phyloP scores from a whole-genome alignment of 1,140 invertebrate species.

The Cherax destructor region DNA sequence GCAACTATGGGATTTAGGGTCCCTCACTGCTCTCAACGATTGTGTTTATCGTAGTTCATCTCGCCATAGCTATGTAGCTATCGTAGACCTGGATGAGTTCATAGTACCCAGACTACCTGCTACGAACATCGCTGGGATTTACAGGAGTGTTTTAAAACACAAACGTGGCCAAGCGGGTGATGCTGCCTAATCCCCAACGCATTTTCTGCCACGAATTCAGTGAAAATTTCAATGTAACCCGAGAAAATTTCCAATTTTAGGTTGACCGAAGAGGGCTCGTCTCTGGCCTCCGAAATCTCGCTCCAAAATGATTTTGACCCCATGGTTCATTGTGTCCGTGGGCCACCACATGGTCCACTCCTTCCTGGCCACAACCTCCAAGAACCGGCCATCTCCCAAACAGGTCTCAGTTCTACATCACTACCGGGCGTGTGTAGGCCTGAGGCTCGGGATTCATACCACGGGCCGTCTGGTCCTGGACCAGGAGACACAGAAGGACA shows the following conservation, averaged over 20 bases:
- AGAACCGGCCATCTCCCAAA: constrained; percentile 48
- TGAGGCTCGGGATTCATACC: constrained; percentile 36
- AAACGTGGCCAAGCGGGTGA: no score
- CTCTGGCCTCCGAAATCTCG: constrained; percentile 57
- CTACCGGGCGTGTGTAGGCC: constrained; percentile 47
- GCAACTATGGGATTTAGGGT: no score
- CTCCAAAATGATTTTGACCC: no score
- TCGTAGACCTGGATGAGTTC: no score
- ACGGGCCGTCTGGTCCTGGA: constrained; percentile 35
- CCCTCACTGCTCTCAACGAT: no score
- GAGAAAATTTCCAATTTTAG: constrained; percentile 41
- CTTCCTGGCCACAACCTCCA: constrained; percentile 34
- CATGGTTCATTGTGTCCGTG: no score
- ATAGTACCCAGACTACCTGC: no score
- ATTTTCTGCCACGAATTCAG: constrained; percentile 63
- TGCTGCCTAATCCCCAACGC: constrained; percentile 55
- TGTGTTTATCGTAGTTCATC: no score
- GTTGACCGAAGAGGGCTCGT: constrained; percentile 22
- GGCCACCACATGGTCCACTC: constrained; percentile 68
- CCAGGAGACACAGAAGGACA: constrained; percentile 39
- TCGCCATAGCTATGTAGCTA: no score
- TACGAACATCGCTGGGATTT: no score
- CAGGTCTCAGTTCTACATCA: constrained; percentile 48
- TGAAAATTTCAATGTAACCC: no score
- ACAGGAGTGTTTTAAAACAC: constrained; percentile 38